phyloP scores from a whole-genome alignment of 2,888 invertebrate genomes.

The Polymixis lichenea region DNA sequence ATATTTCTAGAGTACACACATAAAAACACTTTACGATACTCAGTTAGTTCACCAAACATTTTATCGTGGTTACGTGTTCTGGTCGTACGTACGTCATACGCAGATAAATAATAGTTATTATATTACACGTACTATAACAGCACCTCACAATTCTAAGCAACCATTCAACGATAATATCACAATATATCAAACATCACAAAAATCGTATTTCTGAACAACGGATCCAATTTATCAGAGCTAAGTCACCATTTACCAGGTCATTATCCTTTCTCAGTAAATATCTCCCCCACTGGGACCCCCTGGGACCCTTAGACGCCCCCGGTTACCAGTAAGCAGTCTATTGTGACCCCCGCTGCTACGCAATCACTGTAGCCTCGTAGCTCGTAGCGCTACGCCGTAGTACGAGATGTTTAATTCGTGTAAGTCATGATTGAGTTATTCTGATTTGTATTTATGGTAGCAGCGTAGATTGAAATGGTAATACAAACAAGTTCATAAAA shows the following conservation, averaged over 20 bases:
- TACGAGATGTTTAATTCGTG: conserved; percentile 12
- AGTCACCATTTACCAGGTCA: conserved; percentile 50
- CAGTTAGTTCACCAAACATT: neutral
- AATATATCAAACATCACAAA: conserved; percentile 10
- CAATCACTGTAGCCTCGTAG: conserved; percentile 52
- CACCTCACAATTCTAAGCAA: neutral
- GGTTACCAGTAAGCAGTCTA: conserved; percentile 37
- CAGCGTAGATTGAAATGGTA: neutral
- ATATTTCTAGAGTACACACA: neutral
- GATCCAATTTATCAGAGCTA: conserved; percentile 46
- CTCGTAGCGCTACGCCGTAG: conserved; percentile 56
- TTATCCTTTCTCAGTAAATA: conserved; percentile 49
- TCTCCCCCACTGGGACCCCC: conserved; percentile 35
- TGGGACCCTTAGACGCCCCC: conserved; percentile 1
- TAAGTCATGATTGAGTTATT: conserved; percentile 19
- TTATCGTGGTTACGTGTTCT: neutral
- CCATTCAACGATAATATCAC: neutral
- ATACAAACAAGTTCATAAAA: neutral
- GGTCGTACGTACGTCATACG: neutral
- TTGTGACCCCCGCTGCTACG: conserved; percentile 56
- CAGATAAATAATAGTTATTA: neutral
- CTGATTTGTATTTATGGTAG: conserved; percentile 31
- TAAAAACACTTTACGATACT: neutral
- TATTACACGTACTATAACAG: neutral
- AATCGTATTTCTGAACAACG: conserved; percentile 31